These are phyloP conservation scores for Pteria penguin DNA, from an alignment of 2,888 invertebrate species.

Conservation along the genomic window DNA sequence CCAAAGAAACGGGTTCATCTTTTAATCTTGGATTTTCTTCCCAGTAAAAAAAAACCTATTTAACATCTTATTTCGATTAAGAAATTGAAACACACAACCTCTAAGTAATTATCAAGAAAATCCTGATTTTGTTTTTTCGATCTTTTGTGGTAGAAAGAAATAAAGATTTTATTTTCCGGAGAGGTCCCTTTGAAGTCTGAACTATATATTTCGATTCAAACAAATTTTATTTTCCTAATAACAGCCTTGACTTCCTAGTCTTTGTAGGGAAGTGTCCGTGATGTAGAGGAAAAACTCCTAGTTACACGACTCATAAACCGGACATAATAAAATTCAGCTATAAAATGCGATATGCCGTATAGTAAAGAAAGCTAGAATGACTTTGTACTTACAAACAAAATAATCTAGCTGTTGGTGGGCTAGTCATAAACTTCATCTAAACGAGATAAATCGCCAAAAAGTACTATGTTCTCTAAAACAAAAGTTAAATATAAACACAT, in stretches of 20 bases:
- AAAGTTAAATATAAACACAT: slow-evolving; percentile 8
- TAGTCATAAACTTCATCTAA: neutral
- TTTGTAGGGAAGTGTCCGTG: neutral
- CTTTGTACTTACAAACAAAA: neutral
- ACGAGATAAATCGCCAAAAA: neutral
- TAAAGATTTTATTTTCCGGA: neutral
- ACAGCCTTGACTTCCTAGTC: neutral
- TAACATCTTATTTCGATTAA: too few relatives aligned
- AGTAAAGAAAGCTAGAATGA: neutral
- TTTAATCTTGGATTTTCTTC: too few relatives aligned
- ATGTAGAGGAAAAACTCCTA: neutral
- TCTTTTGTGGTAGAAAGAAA: neutral
- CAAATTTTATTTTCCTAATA: neutral
- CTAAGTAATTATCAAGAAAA: too few relatives aligned
- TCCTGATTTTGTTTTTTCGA: neutral
- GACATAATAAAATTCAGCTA: neutral
- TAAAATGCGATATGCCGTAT: neutral
- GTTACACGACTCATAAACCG: neutral
- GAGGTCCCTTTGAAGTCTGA: neutral
- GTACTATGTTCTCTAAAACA: neutral
- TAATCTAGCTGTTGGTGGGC: neutral
- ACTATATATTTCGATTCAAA: neutral
- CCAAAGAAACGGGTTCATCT: too few relatives aligned
- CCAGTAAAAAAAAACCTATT: too few relatives aligned
- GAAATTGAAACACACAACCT: too few relatives aligned